Evolutionary conservation across 2,888 invertebrate genomes (phyloP), one percentile per base, ranked within the genome.

Genomic region (Tillus elongatus): DNA sequence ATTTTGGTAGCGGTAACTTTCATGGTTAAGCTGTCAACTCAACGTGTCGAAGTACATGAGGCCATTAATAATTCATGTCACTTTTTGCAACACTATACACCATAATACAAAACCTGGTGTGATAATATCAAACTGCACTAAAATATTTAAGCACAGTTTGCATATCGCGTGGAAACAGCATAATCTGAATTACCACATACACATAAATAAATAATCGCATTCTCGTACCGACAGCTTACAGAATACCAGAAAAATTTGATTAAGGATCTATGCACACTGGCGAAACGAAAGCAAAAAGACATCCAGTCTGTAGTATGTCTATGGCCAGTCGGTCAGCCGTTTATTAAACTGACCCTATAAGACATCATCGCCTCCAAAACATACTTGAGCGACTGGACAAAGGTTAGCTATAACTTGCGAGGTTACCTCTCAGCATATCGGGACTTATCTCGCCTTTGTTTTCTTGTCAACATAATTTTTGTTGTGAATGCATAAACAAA

Each of bases 391-490:
- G 47, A 52, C 56, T 58, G 53, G 44, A 45, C 51, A 61, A 57
- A 63, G 64, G 64, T 64, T 63, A 63, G 64, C 64, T 57, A 64
- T 64, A 66, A 64, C 61, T 64, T 59, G 63, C 58, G 59, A 59
- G 62, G 61, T 63, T 63, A 61, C 61, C 58, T 60, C 54, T 58
- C 60, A 57, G 62, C 62, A 63, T 63, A 64, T 64, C 63, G 60
- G 60, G 61, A 62, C 63, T 63, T 64, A 64, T 64, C 64, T 64
- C 63, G 62, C 64, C 64, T 65, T 66, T 66, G 66, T 66, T 66
- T 64, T 58, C 63, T 63, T 65, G 65, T 66, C 66, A 65, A 65
- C 65, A 66, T 66, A 66, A 67, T 66, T 67, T 66, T 65, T 64
- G 64, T 57, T 57, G 62, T 56, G 64, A 64, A 66, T 65, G 64